Conservation (phyloP, 2,888 invertebrate genomes). For the Dorcus hopei region DNA sequence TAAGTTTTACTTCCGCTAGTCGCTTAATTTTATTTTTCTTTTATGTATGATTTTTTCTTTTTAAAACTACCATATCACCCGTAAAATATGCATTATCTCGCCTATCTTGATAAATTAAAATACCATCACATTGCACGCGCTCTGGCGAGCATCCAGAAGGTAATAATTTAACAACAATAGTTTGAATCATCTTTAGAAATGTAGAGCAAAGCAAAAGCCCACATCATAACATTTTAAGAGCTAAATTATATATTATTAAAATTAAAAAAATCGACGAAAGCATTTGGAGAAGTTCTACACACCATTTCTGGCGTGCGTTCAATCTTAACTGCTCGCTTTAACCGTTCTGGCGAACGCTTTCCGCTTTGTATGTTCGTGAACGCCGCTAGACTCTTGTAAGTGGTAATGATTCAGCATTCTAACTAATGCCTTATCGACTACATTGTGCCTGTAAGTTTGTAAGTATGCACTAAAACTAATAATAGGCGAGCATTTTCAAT, state of each 20-base stretch:
- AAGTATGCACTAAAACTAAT: conserved; percentile 13
- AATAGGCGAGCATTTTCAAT: conserved; percentile 6
- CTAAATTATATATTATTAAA: conserved; percentile 46
- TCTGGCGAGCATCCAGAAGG: conserved; percentile 20
- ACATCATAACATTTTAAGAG: conserved; percentile 42
- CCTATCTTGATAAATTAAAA: conserved; percentile 26
- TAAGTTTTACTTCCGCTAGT: background rate
- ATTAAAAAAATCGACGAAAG: conserved; percentile 35
- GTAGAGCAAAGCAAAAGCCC: conserved; percentile 42
- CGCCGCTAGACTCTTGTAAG: background rate
- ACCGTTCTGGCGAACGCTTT: background rate
- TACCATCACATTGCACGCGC: conserved; percentile 21
- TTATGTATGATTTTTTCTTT: background rate
- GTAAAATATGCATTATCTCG: background rate
- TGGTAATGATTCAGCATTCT: conserved; percentile 9
- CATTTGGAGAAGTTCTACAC: conserved; percentile 11
- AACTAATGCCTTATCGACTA: conserved; percentile 12
- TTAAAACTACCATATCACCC: background rate
- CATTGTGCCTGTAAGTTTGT: conserved; percentile 5
- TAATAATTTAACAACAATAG: conserved; percentile 43
- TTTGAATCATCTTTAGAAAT: conserved; percentile 36
- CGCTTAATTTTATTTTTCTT: background rate
- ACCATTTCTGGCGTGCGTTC: background rate
- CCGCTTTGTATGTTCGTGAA: background rate
- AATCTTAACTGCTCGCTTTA: background rate